A percentile compares a stretch with the other conserved stretches of the same genome.
Evolutionary conservation across 2,888 invertebrate species (phyloP).

Genomic region (Eristalinus aeneus): DNA sequence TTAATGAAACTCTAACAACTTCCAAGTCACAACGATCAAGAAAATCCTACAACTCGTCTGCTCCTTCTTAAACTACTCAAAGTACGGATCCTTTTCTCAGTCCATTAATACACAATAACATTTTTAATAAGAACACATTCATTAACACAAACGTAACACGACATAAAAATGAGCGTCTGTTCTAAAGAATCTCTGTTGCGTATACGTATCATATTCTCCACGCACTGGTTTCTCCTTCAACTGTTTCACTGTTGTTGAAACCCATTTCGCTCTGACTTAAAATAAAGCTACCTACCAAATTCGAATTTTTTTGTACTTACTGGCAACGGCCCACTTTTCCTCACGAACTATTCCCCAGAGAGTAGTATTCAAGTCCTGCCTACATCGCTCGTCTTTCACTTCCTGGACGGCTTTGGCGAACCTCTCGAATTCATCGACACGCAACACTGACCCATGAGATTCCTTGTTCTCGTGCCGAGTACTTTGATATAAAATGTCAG

Average conservation of each 20-base stretch:
- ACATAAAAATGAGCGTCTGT: no score
- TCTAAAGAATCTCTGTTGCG: background rate
- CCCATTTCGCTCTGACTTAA: background rate
- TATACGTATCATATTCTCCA: constrained; percentile 21
- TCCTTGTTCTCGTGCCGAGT: constrained; percentile 21
- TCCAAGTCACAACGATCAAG: no score
- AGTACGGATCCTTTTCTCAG: no score
- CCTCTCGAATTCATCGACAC: constrained; percentile 70
- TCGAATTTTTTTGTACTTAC: constrained; percentile 72
- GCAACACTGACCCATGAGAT: constrained; percentile 18
- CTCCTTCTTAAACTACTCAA: no score
- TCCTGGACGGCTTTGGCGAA: constrained; percentile 72
- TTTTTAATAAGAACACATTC: no score
- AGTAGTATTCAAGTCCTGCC: constrained; percentile 75
- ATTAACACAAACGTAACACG: no score
- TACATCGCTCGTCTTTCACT: constrained; percentile 72
- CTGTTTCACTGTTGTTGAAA: background rate
- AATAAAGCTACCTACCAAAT: no score
- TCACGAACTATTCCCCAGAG: constrained; percentile 73
- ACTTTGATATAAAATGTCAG: background rate
- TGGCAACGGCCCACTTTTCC: constrained; percentile 75
- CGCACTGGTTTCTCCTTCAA: background rate
- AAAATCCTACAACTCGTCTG: no score
- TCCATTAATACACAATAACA: no score
- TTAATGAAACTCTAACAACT: no score